These are phyloP conservation scores for Pterocles orientalis DNA, from an alignment of 2,113 vertebrate genomes.

Conservation along the genomic window DNA sequence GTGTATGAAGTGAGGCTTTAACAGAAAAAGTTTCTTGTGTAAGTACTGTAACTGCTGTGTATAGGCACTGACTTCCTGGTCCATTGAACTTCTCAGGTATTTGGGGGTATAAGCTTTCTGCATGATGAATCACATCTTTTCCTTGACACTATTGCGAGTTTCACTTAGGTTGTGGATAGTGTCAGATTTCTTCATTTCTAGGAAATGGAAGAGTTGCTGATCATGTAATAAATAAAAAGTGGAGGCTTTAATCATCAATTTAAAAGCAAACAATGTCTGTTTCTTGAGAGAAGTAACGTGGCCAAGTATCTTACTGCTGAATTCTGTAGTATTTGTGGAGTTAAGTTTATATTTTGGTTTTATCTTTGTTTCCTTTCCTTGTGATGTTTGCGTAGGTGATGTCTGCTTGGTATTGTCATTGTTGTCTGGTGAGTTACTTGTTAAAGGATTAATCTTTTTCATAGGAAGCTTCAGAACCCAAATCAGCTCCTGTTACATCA, in stretches of 20 bases:
- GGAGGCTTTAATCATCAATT: not conserved
- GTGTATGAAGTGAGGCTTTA: not conserved
- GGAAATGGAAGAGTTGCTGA: not conserved
- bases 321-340: not conserved
- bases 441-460: not conserved
- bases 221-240: not conserved
- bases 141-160: not conserved
- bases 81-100: not conserved
- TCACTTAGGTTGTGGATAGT: not conserved
- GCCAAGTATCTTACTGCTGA: not conserved
- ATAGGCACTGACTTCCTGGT: not conserved
- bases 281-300: not conserved
- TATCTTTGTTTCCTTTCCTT: not conserved
- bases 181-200: not conserved
- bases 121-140: not conserved
- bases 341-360: not conserved
- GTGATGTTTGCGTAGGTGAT: not conserved
- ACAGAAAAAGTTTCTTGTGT: not conserved
- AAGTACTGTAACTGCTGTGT: not conserved
- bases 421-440: not conserved
- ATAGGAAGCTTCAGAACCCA: not conserved
- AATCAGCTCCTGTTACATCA: not conserved
- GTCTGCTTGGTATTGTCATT: not conserved
- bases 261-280: not conserved
- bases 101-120: not conserved